phyloP scores from a whole-genome alignment of 1,140 invertebrate genomes.

The Myzus persicae region DNA sequence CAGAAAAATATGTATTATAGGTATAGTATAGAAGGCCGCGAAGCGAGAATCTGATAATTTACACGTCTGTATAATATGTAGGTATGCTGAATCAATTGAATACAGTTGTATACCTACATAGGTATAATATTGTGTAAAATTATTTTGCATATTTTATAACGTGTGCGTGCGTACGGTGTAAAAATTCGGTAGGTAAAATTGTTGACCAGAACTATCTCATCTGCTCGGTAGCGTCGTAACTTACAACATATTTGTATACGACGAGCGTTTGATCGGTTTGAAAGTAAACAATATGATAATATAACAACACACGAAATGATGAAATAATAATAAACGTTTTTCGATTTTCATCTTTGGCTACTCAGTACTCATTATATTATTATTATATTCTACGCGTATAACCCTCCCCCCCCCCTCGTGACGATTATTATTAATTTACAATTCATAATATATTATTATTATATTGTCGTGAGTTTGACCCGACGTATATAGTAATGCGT shows the following conservation, averaged over 20 bases:
- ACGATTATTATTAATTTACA: neutral
- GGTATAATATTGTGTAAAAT: too few species aligned
- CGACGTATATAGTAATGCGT: neutral
- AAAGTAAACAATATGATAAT: neutral
- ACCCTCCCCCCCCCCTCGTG: too few species aligned
- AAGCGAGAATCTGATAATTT: neutral
- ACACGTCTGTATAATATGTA: too few species aligned
- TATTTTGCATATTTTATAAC: neutral
- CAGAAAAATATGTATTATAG: neutral
- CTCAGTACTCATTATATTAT: too few species aligned
- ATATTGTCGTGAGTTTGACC: neutral
- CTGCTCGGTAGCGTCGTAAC: neutral
- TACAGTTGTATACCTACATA: neutral
- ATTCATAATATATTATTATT: neutral
- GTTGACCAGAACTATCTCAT: neutral
- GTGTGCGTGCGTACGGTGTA: neutral
- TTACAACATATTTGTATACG: neutral
- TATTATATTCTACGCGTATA: neutral
- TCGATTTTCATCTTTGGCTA: neutral
- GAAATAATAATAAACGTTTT: neutral
- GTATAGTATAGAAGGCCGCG: neutral
- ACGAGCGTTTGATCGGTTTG: neutral
- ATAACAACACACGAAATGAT: neutral
- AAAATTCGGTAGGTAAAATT: neutral
- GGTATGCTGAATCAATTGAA: too few species aligned